Percentiles rank a stretch among this genome's conserved stretches.
phyloP scores from a whole-genome alignment of 2,888 invertebrate genomes.

The Onchidella celtica region DNA sequence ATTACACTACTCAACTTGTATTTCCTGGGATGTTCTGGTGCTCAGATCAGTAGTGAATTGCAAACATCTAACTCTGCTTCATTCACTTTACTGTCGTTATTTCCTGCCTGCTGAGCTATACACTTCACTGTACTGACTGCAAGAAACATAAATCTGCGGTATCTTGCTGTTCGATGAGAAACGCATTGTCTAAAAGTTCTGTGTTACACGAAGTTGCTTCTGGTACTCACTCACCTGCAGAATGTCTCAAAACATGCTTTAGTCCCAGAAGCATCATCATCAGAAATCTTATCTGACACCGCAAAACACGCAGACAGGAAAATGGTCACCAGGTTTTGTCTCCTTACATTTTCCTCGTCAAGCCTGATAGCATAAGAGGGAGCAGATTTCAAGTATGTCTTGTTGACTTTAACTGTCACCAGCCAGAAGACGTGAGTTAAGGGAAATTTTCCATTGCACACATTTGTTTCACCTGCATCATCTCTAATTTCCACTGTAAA shows the following conservation, averaged over 20 bases:
- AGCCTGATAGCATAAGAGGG: slow-evolving; percentile 62
- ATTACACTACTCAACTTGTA: too few relatives aligned
- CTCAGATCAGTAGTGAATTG: too few relatives aligned
- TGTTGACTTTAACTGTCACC: slow-evolving; percentile 58
- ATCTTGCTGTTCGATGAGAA: too few relatives aligned
- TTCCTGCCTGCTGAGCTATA: too few relatives aligned
- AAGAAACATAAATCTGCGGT: too few relatives aligned
- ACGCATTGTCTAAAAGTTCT: too few relatives aligned
- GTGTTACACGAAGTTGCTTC: too few relatives aligned
- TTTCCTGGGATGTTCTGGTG: too few relatives aligned
- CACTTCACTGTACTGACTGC: too few relatives aligned
- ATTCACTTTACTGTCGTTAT: too few relatives aligned
- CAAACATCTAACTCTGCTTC: too few relatives aligned
- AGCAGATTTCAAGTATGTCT: slow-evolving; percentile 40
- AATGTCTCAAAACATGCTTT: slow-evolving; percentile 47
- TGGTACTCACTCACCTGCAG: slow-evolving; percentile 36
- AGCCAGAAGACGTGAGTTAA: slow-evolving; percentile 66
- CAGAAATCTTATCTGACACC: neutral
- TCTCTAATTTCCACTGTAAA: slow-evolving; percentile 37
- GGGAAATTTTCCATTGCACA: slow-evolving; percentile 57
- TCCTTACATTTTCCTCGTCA: slow-evolving; percentile 52
- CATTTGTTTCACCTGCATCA: slow-evolving; percentile 28
- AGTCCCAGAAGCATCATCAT: neutral
- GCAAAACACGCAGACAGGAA: slow-evolving; percentile 57
- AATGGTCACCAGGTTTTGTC: slow-evolving; percentile 57